A percentile compares a stretch with the other conserved stretches of the same genome.
phyloP scores from a whole-genome alignment of 2,888 invertebrate species.

The Hedychridium roseum region DNA sequence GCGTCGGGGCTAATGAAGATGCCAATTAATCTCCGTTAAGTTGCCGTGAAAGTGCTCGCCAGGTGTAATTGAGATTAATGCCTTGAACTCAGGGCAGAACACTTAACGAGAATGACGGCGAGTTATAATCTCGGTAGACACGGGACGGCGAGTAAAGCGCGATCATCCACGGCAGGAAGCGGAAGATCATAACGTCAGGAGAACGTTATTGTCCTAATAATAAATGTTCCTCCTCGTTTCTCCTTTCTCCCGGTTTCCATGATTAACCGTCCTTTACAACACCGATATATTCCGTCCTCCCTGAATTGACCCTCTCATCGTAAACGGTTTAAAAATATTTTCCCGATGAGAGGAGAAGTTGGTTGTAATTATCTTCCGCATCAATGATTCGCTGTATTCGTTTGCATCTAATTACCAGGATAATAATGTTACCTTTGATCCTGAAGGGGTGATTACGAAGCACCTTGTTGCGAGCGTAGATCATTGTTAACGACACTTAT shows the following conservation, averaged over 20 bases:
- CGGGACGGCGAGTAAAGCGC: background rate
- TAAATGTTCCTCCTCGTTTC: no score
- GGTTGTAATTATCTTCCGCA: background rate
- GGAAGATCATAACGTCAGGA: background rate
- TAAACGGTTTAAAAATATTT: no score
- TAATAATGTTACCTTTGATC: background rate
- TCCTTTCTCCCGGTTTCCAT: no score
- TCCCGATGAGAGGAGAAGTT: no score
- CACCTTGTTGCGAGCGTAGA: constrained; percentile 39
- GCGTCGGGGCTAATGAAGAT: constrained; percentile 11
- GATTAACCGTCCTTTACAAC: no score
- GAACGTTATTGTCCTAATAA: no score
- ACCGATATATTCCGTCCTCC: no score
- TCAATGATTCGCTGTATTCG: background rate
- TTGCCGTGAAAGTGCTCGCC: background rate
- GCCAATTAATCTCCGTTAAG: constrained; percentile 27
- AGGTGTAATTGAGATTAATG: constrained; percentile 14
- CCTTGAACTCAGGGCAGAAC: constrained; percentile 3
- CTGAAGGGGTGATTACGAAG: background rate
- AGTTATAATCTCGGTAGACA: constrained; percentile 1
- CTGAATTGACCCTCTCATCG: no score
- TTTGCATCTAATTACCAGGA: background rate
- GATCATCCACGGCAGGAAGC: background rate
- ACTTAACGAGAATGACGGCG: constrained; percentile 6
- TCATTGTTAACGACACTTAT: constrained; percentile 59